Base-by-base conservation (phyloP, 2,888 invertebrate genomes). In the Aleiodes leptofemur region DNA sequence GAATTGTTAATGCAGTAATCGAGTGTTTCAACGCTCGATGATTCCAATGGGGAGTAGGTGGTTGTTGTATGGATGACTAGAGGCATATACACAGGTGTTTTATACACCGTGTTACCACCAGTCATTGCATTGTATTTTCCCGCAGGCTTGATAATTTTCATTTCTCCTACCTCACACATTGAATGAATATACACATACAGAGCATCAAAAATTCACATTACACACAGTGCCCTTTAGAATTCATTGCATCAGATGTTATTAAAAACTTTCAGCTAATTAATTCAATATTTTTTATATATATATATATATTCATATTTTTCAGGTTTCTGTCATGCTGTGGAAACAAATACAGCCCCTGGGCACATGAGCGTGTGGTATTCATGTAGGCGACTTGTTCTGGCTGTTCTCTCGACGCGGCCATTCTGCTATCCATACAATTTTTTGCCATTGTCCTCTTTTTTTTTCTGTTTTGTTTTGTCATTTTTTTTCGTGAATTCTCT, bases 1-100 rank as follows among this genome's bases (percentile, higher is more conserved):
- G 29, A 14, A 85, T 84, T 86, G 86, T 87, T 87, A 87, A 87
- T 87, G 85, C 84, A 86, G 85, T 86, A 86, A 87, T 87, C 86
- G 86, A 85, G 85, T 84, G 86, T 86, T 84, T 86, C 85, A 87
- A 86, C 84, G 85, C 83, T 83, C 84, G 83, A 87, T 87, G 87
- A 87, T 87, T 86, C 83, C 53, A 69, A 69, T 56, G 31, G 31
- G 53, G n/a, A n/a, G 55, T 56, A 31, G 13, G 13, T 34, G 48
- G 48, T 31, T 29, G 43, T 23, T 56, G 59, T 72, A 80, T 74
- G 84, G 77, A 82, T 84, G 84, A 84, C 78, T 83, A 78, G 82
- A 83, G 78, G 76, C 77, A 80, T 79, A 77, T 81, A 79, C 43
- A 23, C 56, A 53, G 51, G 43, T 43, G 48, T 43, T 77, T 74